phyloP scores from a whole-genome alignment of 53 echinoderm and acorn worm species.

The Temnopleurus reevesii region DNA sequence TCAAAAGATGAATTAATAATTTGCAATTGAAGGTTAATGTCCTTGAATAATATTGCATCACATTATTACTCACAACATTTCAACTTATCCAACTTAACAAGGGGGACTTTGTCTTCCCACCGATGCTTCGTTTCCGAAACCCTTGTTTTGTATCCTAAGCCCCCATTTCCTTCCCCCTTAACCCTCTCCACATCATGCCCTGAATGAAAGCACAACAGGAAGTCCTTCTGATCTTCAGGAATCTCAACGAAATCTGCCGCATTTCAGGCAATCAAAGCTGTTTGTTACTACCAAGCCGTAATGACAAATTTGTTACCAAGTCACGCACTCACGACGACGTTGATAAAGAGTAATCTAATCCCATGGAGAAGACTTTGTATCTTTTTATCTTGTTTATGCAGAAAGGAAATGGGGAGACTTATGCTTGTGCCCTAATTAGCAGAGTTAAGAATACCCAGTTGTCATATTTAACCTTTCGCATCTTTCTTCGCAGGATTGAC shows the following conservation, averaged over 20 bases:
- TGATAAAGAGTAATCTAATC: not conserved
- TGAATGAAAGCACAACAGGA: conserved; percentile 29
- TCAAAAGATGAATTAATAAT: no score
- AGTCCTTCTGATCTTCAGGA: conserved; percentile 19
- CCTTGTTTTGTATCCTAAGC: conserved; percentile 1
- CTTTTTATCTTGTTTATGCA: conserved; percentile 47
- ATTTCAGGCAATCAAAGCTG: not conserved
- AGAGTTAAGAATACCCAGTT: not conserved
- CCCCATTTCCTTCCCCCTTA: not conserved
- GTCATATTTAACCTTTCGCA: not conserved
- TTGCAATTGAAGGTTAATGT: no score
- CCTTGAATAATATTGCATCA: no score
- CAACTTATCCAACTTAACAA: no score
- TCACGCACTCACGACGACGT: not conserved
- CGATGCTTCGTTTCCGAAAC: not conserved
- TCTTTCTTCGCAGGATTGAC: not conserved
- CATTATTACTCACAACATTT: no score
- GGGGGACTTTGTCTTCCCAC: not conserved
- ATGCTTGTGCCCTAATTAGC: conserved; percentile 25
- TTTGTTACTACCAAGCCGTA: not conserved
- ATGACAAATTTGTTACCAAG: not conserved
- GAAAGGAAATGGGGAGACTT: conserved; percentile 17
- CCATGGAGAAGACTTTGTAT: not conserved
- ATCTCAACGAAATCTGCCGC: not conserved
- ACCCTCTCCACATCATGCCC: not conserved